Evolutionary conservation across 2,797 vertebrate genomes (phyloP).

Genomic region (Neosilurus mollespiculum): DNA sequence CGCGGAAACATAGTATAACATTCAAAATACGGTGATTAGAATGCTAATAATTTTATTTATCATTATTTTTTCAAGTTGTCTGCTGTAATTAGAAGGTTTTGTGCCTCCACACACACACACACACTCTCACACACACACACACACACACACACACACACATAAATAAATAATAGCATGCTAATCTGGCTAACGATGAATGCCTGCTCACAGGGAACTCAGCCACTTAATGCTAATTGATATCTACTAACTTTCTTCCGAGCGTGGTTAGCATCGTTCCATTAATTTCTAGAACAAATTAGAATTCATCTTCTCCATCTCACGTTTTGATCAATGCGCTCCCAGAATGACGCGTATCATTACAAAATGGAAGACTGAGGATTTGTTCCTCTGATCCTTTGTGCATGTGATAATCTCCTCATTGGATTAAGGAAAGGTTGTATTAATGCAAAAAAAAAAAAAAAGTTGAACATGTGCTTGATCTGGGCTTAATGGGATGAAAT

Average conservation of each 20-base stretch:
- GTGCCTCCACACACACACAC: not conserved
- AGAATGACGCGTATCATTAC: not conserved
- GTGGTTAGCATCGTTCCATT: not conserved
- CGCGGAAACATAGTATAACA: not conserved
- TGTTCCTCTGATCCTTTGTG: too few relatives aligned
- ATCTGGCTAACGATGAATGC: conserved; percentile 7
- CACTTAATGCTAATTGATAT: conserved; percentile 13
- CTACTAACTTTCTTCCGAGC: not conserved
- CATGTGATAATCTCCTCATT: not conserved
- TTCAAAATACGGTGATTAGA: not conserved
- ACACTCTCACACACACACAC: not conserved
- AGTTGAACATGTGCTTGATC: not conserved
- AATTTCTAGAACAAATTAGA: not conserved
- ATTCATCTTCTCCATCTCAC: not conserved
- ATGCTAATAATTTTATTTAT: not conserved
- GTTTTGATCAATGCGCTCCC: not conserved
- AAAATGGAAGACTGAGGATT: not conserved
- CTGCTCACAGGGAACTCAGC: not conserved
- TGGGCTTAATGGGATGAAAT: not conserved
- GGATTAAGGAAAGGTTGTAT: too few relatives aligned
- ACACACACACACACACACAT: not conserved
- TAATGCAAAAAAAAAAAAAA: not conserved
- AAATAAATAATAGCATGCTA: not conserved
- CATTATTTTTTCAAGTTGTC: not conserved
- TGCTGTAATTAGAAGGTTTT: not conserved